Evolutionary conservation across 1,140 invertebrate genomes (phyloP).

Genomic region (Episyrphus balteatus): DNA sequence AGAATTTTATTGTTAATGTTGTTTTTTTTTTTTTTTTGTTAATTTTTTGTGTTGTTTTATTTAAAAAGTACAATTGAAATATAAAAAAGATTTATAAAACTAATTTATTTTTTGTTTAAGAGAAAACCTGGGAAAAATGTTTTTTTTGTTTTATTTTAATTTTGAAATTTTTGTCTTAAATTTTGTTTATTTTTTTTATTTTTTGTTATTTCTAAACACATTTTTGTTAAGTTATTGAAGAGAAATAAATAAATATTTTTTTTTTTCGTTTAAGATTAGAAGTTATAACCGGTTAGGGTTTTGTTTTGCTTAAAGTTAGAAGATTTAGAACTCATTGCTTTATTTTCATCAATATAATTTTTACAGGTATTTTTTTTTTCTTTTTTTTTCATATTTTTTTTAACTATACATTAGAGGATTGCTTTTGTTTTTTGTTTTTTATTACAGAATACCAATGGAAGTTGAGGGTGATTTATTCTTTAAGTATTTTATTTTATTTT

Average conservation of each 20-base stretch:
- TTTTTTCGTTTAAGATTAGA: background rate
- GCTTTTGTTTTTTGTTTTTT: too few relatives aligned
- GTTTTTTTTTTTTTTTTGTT: too few relatives aligned
- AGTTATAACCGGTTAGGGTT: too few relatives aligned
- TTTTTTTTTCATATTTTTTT: background rate
- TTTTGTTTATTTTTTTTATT: too few relatives aligned
- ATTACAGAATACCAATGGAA: too few relatives aligned
- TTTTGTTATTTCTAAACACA: too few relatives aligned
- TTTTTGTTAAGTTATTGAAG: too few relatives aligned
- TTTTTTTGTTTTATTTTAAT: background rate
- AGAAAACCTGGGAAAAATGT: background rate
- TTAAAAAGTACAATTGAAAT: background rate
- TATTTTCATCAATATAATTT: conserved; percentile 5
- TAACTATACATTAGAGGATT: background rate
- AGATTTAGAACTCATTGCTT: background rate
- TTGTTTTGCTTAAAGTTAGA: too few relatives aligned
- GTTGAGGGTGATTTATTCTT: too few relatives aligned
- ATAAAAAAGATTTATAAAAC: background rate
- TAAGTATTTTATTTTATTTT: too few relatives aligned
- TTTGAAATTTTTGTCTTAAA: background rate
- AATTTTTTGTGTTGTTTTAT: too few relatives aligned
- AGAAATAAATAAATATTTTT: background rate
- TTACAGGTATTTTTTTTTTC: background rate
- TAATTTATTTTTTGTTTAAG: background rate
- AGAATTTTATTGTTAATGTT: background rate